These are phyloP conservation scores for Odontamblyopus lacepedii DNA, from an alignment of 2,797 vertebrate species.

Conservation along the genomic window DNA sequence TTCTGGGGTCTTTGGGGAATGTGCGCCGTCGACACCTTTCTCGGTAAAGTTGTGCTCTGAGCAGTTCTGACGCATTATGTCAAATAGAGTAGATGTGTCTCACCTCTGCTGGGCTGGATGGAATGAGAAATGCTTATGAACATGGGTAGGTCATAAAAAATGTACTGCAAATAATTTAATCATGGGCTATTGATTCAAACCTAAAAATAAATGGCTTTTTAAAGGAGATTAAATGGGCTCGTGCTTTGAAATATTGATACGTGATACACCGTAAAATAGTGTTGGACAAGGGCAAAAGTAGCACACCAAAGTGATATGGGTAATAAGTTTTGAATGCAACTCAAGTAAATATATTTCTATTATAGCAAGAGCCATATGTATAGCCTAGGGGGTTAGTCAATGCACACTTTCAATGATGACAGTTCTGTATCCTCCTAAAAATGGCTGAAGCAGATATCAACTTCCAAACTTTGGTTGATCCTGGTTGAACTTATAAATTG, in stretches of 20 bases:
- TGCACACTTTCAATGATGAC: too few species aligned
- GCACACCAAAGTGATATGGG: too few species aligned
- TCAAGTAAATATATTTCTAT: too few species aligned
- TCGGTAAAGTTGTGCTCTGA: slow-evolving; percentile 2
- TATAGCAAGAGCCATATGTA: too few species aligned
- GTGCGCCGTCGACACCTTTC: slow-evolving; percentile 10
- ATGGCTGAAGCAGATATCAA: too few species aligned
- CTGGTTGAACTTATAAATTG: too few species aligned
- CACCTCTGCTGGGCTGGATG: not conserved
- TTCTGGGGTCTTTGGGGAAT: slow-evolving; percentile 3
- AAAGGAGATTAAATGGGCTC: not conserved
- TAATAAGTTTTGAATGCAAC: too few species aligned
- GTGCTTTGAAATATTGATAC: not conserved
- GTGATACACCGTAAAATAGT: too few species aligned
- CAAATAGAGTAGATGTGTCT: not conserved
- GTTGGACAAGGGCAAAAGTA: too few species aligned
- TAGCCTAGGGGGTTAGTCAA: too few species aligned
- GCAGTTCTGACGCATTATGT: slow-evolving; percentile 1
- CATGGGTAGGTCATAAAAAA: not conserved
- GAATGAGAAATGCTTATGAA: not conserved
- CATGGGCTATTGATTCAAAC: not conserved
- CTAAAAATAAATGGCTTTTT: not conserved
- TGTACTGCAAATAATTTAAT: not conserved
- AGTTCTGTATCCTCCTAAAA: too few species aligned
- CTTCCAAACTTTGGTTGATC: too few species aligned